A percentile compares a stretch with the other conserved stretches of the same genome.
Conservation (phyloP, 1,140 invertebrate genomes). For the Homalodisca vitripennis region DNA sequence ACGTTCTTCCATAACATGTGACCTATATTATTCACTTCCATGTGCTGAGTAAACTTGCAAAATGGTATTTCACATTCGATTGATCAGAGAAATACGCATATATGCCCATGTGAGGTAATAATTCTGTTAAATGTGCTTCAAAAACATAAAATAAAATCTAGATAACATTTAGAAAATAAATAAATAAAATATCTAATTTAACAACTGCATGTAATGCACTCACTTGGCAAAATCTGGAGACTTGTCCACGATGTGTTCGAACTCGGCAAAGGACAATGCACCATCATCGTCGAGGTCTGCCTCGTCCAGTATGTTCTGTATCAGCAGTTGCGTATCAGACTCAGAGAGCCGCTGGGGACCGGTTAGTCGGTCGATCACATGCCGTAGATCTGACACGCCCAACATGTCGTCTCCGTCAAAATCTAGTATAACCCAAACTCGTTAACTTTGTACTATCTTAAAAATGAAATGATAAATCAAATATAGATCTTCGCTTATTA, state of each 20-base stretch:
- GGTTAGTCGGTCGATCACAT: slow-evolving; percentile 70
- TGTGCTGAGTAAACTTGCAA: no score
- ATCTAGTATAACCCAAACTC: slow-evolving; percentile 56
- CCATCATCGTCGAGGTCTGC: slow-evolving; percentile 92
- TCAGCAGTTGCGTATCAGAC: slow-evolving; percentile 65
- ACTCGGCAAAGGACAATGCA: slow-evolving; percentile 88
- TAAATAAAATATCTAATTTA: no score
- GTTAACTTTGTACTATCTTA: background rate
- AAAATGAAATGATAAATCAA: background rate
- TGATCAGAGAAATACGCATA: no score
- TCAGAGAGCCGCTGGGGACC: slow-evolving; percentile 65
- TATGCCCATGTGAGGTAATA: background rate
- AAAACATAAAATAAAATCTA: no score
- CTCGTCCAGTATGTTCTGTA: slow-evolving; percentile 80
- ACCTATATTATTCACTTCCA: no score
- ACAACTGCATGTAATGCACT: no score
- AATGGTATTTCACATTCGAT: no score
- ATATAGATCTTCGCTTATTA: background rate
- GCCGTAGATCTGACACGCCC: slow-evolving; percentile 68
- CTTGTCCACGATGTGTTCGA: slow-evolving; percentile 92
- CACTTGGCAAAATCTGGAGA: slow-evolving; percentile 87
- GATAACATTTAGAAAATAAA: no score
- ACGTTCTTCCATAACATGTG: no score
- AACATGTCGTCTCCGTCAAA: slow-evolving; percentile 93
- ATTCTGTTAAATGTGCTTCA: background rate